Base-by-base conservation (phyloP, 2,797 vertebrate genomes). In the Enteromius unitaeniatus region DNA sequence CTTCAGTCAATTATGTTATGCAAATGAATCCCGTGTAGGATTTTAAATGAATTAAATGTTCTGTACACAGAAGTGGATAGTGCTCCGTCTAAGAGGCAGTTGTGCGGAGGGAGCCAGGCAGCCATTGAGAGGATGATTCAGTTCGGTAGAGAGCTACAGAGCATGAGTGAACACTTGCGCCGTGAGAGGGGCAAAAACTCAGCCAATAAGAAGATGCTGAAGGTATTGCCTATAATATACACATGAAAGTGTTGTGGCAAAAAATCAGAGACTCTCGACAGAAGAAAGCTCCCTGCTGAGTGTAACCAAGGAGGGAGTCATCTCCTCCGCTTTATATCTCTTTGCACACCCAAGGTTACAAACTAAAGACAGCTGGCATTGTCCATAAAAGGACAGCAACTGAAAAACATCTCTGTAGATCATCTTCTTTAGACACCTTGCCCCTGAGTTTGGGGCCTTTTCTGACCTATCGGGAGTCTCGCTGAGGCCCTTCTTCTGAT, bases 91-190 rank as follows among this genome's bases (percentile, higher is more conserved):
- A 95, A 97, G 92, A 95, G 97, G 83, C 98, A 99, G 93, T 92
- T 99, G 21, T 99, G 98, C 19, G 98, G 98, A 7, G 98, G 98
- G 64, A 99, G 98, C 92, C 97, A 99, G 89, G 98, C 97, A 0
- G 98, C 98, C 86, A 97, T 99, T n/a, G 98, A 99, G 92, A 96
- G 97, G 73, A 99, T 99, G 98, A 99, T 99, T 93, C 97, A 98
- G 82, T 99, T 99, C 73, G 98, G 98, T 87, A 94, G 98, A 90
- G 98, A 99, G 92, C 92, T 99, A 73, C 98, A 99, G 93, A 97
- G 97, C 19, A 99, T 99, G 98, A 99, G 98, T 0, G 97, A 99
- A 88, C 97, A 97, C 28, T 95, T 99, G 47, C 96, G 98, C 90
- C 95, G 97, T 72, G 97, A 99, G 89, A 97, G 97, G 81, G 98